Base-by-base conservation (phyloP, 2,888 invertebrate genomes). In the Choreutis nemorana region DNA sequence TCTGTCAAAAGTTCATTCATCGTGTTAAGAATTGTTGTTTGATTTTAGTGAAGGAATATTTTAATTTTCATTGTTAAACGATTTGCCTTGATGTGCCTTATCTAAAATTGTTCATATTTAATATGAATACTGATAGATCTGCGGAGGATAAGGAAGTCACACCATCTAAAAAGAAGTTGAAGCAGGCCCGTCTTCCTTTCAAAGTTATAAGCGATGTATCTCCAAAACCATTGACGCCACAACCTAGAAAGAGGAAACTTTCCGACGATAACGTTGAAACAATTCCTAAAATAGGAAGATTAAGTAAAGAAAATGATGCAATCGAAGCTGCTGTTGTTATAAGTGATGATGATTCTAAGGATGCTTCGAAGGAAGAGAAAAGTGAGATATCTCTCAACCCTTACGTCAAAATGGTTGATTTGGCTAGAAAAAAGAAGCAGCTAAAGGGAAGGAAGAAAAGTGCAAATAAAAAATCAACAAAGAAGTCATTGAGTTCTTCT, bases 141-240 rank as follows among this genome's bases (percentile, higher is more conserved):
- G 61, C 67, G 7, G 64, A 61, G 32, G 58, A 51, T 37, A 51
- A 50, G 28, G 66, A 68, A 41, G 50, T 68, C 40, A 77, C 73
- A 23, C 77, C 78, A 18, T 70, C 75, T 7, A 75, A 72, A 50
- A 85, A 83, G 50, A 84, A 84, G 47, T 55, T 85, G 30, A 82
- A 81, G 39, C 85, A 85, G 56, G 83, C 84, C 38, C 75, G 83
- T 41, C 66, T 85, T 38, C 84, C 84, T 38, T 85, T 85, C 48
- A 84, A 81, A 62, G 47, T 81, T 37, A 55, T 83, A 29, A 68
- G 78, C 35, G 75, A 75, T 48, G 57, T 49, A 27, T 62, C 78
- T 20, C 61, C 75, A 13, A 55, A 55, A 30, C 47, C 64, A 23
- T 53, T 49, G 26, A 41, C 48, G 36, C 48, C 66, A 28, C 57